Evolutionary conservation across 2,888 invertebrate species (phyloP), one percentile per base, ranked within the genome.

Genomic region (Belgica antarctica): DNA sequence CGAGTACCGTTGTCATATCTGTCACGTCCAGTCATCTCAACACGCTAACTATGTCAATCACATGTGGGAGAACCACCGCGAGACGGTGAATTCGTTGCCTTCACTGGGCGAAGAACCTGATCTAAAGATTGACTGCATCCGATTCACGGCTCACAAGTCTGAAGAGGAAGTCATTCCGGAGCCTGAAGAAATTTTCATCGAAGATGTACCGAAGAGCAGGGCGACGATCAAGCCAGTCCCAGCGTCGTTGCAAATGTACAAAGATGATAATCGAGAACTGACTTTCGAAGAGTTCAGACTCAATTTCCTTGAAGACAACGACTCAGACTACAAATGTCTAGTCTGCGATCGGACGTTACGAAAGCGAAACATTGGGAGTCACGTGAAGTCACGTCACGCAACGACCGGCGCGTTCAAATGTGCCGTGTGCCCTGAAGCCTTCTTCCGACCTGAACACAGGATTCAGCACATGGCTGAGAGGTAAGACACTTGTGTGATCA

Each of bases 391-490:
- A 1, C 47, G 28, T 15, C 68, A 68, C 22, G 47, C 27, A 15
- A 31, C 31, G 1, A 31, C 17, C 1, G 68, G 68, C 3, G 68
- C 68, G 2, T 68, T 19, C 17, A 19, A 47, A 19, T 68, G 68
- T 57, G 68, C 52, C 2, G 2, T 68, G 2, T 68, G 68, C 52
- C 27, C 52, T 17, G 22, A 57, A 0, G 31, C 10, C 1, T 68
- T 68, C 22, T 57, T 27, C 31, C 19, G 57, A n/a, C 57, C 68
- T 7, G 68, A 68, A 27, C 57, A 68, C n/a, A 22, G 68, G 57
- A 57, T 57, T 1, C 68, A 68, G 24, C 68, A 68, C 34, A 57
- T 68, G 52, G 8, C 57, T n/a, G n/a, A n/a, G n/a, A n/a, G n/a
- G 10, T 12, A 28, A 57, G 22, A 7, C 10, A n/a, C n/a, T n/a